Base-by-base conservation (phyloP, 2,113 vertebrate species). In the Neogobius melanostomus region DNA sequence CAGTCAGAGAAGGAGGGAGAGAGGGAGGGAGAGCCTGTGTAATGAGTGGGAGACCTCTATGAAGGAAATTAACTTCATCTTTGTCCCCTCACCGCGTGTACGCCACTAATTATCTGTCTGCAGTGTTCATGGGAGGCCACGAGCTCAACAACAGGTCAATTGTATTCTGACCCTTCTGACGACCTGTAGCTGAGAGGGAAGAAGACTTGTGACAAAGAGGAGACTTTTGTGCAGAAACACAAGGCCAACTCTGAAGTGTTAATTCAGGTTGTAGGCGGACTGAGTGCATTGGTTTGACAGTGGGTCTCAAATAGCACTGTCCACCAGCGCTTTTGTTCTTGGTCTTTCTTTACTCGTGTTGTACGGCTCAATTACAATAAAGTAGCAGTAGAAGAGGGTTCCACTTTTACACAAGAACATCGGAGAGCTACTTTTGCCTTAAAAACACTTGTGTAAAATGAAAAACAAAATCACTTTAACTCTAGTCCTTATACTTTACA, bases 21-120 rank as follows among this genome's bases (percentile, higher is more conserved):
- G 6, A 6, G 6, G 28, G 10, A 59, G 56, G 69, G 83, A 77
- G 74, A 83, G 72, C 72, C 4, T 50, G 49, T 50, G 49, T 50
- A 91, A 91, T 91, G 89, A 86, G 86, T 64, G 68, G 80, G 86
- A 86, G 86, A 86, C 72, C 75, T 84, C 86, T 85, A 82, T 91
- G 87, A 89, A 88, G 83, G 70, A 82, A 90, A 89, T 91, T 91
- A 87, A 86, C 87, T 88, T 91, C 76, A 81, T 89, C 87, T 87
- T 90, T 89, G 87, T 90, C 85, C 82, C 73, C 81, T 87, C 81
- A 84, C 80, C 81, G 69, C 81, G 82, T 85, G 83, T 72, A 85
- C 64, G 82, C 78, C 64, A 73, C 87, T 88, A 89, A 90, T 91
- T 89, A 90, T 82, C 88, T 79, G 68, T 84, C 84, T 85, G 86